phyloP scores from a whole-genome alignment of 2,888 invertebrate genomes.

The Chloroclysta siterata region DNA sequence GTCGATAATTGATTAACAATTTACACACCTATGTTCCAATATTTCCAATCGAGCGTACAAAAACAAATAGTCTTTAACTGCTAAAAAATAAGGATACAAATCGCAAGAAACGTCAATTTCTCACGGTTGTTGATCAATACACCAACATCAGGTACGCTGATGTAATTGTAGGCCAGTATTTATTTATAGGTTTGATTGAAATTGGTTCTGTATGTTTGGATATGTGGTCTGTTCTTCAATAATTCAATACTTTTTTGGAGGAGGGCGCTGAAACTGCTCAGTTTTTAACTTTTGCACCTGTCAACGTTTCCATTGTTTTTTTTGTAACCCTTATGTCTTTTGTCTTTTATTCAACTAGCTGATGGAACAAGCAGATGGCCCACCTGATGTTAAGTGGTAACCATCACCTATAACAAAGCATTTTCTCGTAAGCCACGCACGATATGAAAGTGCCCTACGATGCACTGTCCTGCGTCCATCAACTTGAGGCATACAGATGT shows the following conservation, averaged over 20 bases:
- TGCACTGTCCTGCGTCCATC: too few species aligned
- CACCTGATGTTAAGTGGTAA: too few species aligned
- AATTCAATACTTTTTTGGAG: neutral
- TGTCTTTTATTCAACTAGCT: too few species aligned
- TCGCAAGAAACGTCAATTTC: conserved; percentile 16
- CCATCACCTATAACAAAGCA: too few species aligned
- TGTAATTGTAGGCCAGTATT: conserved; percentile 21
- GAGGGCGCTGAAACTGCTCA: neutral
- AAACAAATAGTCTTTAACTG: neutral
- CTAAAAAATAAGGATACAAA: conserved; percentile 3
- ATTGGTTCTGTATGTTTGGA: conserved; percentile 19
- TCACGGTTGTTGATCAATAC: conserved; percentile 25
- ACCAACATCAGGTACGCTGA: conserved; percentile 7
- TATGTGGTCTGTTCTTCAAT: conserved; percentile 1
- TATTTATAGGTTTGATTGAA: conserved; percentile 17
- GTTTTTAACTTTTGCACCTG: too few species aligned
- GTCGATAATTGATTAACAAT: conserved; percentile 9
- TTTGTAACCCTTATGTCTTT: too few species aligned
- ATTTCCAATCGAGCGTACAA: neutral
- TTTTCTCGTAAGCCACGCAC: too few species aligned
- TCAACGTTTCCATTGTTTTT: too few species aligned
- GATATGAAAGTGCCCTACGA: too few species aligned
- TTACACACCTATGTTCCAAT: too few species aligned
- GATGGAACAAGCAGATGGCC: too few species aligned
- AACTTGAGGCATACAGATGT: too few species aligned